phyloP scores from a whole-genome alignment of 1,140 invertebrate genomes.

The Matsumurasca onukii region DNA sequence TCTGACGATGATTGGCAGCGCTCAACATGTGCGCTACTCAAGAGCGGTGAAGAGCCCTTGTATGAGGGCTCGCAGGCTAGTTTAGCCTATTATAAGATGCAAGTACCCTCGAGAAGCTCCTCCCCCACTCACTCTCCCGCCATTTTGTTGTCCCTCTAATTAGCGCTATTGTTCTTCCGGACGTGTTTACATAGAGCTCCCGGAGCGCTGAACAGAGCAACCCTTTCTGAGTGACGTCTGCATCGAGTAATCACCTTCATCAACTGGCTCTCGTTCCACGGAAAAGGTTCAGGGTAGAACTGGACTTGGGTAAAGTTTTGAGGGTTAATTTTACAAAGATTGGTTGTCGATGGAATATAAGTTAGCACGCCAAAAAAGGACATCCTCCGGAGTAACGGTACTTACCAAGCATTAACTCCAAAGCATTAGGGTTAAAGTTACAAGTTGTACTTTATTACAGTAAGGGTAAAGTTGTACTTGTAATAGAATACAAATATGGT shows the following conservation, averaged over 20 bases:
- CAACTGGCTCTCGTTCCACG: neutral
- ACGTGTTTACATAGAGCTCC: slow-evolving; percentile 21
- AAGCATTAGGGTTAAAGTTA: too few species aligned
- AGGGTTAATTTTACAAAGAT: too few species aligned
- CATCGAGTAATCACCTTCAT: slow-evolving; percentile 12
- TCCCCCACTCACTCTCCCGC: slow-evolving; percentile 18
- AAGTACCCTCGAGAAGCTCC: slow-evolving; percentile 19
- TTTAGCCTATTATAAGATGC: slow-evolving; percentile 23
- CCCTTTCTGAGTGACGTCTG: neutral
- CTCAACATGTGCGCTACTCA: slow-evolving; percentile 9
- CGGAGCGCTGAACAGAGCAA: neutral
- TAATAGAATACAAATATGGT: too few species aligned
- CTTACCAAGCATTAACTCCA: too few species aligned
- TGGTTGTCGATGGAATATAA: too few species aligned
- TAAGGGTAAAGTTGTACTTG: too few species aligned
- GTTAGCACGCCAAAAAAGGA: too few species aligned
- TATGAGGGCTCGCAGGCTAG: slow-evolving; percentile 17
- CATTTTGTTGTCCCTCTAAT: slow-evolving; percentile 27
- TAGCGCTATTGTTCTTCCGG: slow-evolving; percentile 12
- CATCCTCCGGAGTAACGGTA: too few species aligned
- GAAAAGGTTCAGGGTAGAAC: too few species aligned
- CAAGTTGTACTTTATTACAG: too few species aligned
- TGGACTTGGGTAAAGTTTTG: too few species aligned
- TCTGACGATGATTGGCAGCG: slow-evolving; percentile 7
- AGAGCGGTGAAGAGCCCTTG: slow-evolving; percentile 4